These are phyloP conservation scores for Clupea harengus DNA, from an alignment of 2,113 vertebrate genomes.

Conservation along the genomic window DNA sequence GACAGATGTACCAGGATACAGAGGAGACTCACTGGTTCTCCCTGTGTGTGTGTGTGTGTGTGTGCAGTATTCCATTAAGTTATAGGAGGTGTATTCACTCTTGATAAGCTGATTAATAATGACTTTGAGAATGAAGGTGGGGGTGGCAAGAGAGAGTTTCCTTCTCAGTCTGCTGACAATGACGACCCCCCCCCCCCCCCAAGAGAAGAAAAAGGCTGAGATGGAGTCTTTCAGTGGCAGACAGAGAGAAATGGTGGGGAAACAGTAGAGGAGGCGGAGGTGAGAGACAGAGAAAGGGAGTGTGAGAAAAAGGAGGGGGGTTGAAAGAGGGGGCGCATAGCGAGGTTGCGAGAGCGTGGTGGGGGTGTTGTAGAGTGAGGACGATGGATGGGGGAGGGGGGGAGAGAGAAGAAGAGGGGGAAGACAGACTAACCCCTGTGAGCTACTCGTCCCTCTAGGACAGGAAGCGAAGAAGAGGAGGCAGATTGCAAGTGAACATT, in stretches of 20 bases:
- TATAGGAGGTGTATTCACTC: too few species aligned
- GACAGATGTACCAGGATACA: too few species aligned
- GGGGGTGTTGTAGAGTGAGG: neutral
- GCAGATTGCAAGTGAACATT: neutral
- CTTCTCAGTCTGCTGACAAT: neutral
- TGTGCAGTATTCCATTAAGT: too few species aligned
- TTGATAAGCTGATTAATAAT: too few species aligned
- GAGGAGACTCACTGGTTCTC: too few species aligned
- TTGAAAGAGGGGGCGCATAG: neutral
- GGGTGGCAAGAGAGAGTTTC: neutral
- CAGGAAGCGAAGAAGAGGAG: neutral
- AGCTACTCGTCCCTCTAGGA: neutral
- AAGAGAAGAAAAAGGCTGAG: neutral
- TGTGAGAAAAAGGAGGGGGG: neutral
- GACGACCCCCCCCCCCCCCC: neutral
- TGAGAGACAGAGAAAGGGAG: neutral
- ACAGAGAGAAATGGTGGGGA: slow-evolving; percentile 9
- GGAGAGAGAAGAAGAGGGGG: neutral
- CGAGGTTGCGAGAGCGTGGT: neutral
- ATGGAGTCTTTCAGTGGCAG: neutral
- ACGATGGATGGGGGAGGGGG: neutral
- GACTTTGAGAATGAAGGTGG: too few species aligned
- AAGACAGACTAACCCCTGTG: neutral
- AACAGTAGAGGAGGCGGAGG: neutral
- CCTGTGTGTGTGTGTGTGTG: too few species aligned